A percentile compares a stretch with the other conserved stretches of the same genome.
Conservation (phyloP, 1,140 invertebrate genomes). For the Maconellicoccus hirsutus region DNA sequence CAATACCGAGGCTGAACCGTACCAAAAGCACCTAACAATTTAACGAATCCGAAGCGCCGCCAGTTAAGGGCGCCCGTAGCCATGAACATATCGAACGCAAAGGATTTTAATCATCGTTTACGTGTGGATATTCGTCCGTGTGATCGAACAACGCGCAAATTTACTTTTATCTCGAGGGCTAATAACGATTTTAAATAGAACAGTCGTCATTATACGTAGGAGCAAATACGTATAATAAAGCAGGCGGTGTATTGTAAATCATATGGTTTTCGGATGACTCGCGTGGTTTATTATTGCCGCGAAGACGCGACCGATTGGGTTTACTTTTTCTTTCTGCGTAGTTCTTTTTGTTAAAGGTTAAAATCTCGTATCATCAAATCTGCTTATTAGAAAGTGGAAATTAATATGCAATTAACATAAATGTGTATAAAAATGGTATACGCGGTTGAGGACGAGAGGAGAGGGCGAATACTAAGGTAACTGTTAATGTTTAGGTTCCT, state of each 20-base stretch:
- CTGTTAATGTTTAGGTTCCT: background rate
- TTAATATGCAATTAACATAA: background rate
- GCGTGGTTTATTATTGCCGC: background rate
- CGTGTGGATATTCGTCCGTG: background rate
- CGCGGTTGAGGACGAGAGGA: too few relatives aligned
- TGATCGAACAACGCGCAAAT: background rate
- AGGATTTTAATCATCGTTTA: background rate
- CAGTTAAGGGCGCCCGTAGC: background rate
- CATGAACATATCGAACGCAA: too few relatives aligned
- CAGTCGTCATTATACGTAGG: too few relatives aligned
- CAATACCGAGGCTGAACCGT: too few relatives aligned
- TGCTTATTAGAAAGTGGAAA: background rate
- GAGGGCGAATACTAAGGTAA: background rate
- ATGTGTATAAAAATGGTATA: background rate
- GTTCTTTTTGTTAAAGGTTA: too few relatives aligned
- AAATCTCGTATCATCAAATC: background rate
- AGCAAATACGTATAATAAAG: too few relatives aligned
- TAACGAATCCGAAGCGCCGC: background rate
- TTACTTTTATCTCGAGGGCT: background rate
- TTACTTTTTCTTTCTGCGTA: too few relatives aligned
- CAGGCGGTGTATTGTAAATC: background rate
- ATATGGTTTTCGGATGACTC: too few relatives aligned
- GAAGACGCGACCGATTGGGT: too few relatives aligned
- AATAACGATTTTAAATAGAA: conserved; percentile 6
- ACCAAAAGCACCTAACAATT: background rate